Conservation (phyloP, 2,797 vertebrate species). For the Poeciliopsis presidionis region DNA sequence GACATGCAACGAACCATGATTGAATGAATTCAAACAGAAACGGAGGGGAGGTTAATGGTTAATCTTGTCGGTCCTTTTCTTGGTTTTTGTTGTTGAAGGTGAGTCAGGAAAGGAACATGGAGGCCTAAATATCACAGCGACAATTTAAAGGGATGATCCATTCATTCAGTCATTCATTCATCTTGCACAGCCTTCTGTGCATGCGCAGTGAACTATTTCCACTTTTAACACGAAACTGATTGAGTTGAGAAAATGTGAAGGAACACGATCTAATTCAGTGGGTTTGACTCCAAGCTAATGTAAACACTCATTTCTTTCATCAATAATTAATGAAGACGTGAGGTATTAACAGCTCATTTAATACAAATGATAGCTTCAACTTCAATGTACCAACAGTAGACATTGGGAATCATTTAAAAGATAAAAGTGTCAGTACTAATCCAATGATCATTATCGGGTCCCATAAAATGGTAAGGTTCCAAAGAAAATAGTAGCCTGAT, state of each 20-base stretch:
- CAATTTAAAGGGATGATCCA: conserved; percentile 18
- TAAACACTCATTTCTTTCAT: neutral
- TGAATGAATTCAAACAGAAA: neutral
- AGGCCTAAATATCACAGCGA: conserved; percentile 26
- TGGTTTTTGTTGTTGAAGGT: neutral
- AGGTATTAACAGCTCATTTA: neutral
- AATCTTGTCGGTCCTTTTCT: neutral
- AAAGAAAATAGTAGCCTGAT: neutral
- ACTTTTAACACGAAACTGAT: neutral
- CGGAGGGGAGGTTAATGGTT: neutral
- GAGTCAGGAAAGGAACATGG: neutral
- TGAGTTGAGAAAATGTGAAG: neutral
- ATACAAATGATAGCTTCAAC: neutral
- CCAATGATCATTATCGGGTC: too few relatives aligned
- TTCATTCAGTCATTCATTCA: neutral
- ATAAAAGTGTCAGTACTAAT: neutral
- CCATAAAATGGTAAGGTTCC: too few relatives aligned
- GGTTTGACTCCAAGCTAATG: neutral
- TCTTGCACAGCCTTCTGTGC: neutral
- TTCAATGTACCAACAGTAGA: neutral
- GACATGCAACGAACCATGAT: neutral
- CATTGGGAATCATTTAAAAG: neutral
- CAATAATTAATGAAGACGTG: neutral
- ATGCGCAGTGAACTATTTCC: conserved; percentile 9
- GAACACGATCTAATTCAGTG: neutral